Evolutionary conservation across 1,140 invertebrate genomes (phyloP), one percentile per base, ranked within the genome.

Genomic region (Pseudomyrmex cubaensis): DNA sequence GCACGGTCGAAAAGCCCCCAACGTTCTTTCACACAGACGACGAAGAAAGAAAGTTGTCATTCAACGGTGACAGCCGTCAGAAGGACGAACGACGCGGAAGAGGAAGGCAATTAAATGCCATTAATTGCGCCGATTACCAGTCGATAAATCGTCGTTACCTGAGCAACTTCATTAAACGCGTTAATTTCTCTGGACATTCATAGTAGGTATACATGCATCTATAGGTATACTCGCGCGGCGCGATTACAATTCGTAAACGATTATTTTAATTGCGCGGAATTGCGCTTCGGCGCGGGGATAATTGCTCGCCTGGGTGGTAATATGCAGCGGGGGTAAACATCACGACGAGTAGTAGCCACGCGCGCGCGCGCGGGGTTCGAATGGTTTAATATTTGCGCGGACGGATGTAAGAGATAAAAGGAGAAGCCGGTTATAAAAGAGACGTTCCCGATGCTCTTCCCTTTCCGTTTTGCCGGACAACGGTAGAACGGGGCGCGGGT

Each of bases 101-200:
- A n/a, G n/a, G 46, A 15, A 13, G 63, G 46, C 57, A 84, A 84
- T 87, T 87, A 87, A 84, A 74, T 56, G 50, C 50, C 62, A 64
- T 80, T 80, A 87, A 87, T 87, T 80, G 82, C 56, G 52, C 69
- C 35, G 67, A 84, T 84, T 87, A 84, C 44, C 46, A 48, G 25
- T 17, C 85, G 67, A 77, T 84, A 59, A 70, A 87, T 86, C 57
- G 35, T 10, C 15, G 59, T 73, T 35, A 52, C 2, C 12, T 52
- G 12, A 52, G n/a, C 46, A 63, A 46, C 22, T 80, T 63, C 66
- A 61, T 86, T 87, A 35, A 54, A 10, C 56, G 57, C 50, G 59
- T 87, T 84, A 87, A 87, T 87, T 87, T 84, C 74, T 20, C 22
- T 5, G n/a, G 9, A 35, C 35, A 35, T 35, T 35, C 5, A 35